phyloP scores from a whole-genome alignment of 2,888 invertebrate species.

The Antheraea assamensis region DNA sequence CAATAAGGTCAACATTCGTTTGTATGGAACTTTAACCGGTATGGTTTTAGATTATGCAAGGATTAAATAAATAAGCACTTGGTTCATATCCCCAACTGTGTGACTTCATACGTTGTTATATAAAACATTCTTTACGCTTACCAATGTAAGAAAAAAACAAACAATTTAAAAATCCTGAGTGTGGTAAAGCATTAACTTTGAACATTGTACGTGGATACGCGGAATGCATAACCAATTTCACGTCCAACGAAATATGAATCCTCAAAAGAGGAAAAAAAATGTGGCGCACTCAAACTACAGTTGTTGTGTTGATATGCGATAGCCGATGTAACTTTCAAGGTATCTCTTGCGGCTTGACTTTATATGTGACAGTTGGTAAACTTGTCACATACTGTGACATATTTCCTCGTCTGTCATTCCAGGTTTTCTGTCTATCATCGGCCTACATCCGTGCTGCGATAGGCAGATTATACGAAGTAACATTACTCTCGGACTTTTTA shows the following conservation, averaged over 20 bases:
- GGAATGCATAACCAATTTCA: conserved; percentile 7
- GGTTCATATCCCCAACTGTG: too few species aligned
- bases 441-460: background rate
- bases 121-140: background rate
- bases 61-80: too few species aligned
- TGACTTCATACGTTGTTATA: background rate
- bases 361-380: background rate
- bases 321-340: background rate
- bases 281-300: background rate
- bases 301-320: background rate
- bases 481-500: background rate
- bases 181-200: background rate
- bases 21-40: too few species aligned
- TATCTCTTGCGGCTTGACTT: background rate
- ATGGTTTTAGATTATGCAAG: too few species aligned
- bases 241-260: background rate
- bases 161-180: background rate
- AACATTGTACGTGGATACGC: background rate
- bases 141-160: background rate
- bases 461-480: background rate
- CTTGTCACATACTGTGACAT: background rate
- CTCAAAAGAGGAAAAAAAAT: background rate
- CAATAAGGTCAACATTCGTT: too few species aligned
- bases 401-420: background rate
- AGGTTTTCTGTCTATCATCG: background rate